Evolutionary conservation across 2,113 vertebrate species (phyloP).

Genomic region (Odocoileus virginianus): DNA sequence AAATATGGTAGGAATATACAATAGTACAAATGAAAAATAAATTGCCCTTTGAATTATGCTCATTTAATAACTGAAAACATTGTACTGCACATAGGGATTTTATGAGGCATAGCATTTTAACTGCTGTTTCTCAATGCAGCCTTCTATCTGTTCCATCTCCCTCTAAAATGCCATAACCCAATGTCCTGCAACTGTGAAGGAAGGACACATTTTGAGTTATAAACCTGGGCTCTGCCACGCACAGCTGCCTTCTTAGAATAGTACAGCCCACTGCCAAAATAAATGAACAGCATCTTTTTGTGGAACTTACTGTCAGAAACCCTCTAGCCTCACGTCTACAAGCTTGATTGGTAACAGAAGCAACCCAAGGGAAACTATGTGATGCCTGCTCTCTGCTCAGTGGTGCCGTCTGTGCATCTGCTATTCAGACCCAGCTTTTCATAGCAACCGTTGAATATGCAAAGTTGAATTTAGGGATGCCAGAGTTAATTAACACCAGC

Average conservation of each 20-base stretch:
- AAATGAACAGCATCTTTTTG: slow-evolving; percentile 65
- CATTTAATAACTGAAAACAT: slow-evolving; percentile 40
- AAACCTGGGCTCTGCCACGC: neutral
- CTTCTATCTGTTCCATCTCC: slow-evolving; percentile 30
- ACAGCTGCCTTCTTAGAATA: slow-evolving; percentile 53
- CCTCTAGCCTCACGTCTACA: slow-evolving; percentile 52
- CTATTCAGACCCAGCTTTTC: slow-evolving; percentile 42
- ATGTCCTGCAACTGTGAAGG: neutral
- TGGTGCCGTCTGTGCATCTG: slow-evolving; percentile 22
- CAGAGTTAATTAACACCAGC: slow-evolving; percentile 58
- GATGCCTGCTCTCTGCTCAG: slow-evolving; percentile 5
- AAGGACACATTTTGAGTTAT: slow-evolving; percentile 35
- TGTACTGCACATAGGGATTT: neutral
- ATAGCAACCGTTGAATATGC: slow-evolving; percentile 38
- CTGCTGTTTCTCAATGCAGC: neutral
- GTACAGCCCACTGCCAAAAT: slow-evolving; percentile 47
- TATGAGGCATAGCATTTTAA: neutral
- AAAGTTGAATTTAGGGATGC: slow-evolving; percentile 34
- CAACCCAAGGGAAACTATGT: slow-evolving; percentile 38
- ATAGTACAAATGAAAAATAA: slow-evolving; percentile 23
- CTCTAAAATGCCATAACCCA: slow-evolving; percentile 17
- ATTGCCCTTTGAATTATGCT: slow-evolving; percentile 30
- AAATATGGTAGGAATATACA: neutral
- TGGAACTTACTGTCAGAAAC: slow-evolving; percentile 65
- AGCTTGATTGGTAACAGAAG: slow-evolving; percentile 69